Percentiles rank a stretch among this genome's conserved stretches.
These are phyloP conservation scores for Cephus pulcher DNA, from an alignment of 2,888 invertebrate genomes.

Conservation along the genomic window DNA sequence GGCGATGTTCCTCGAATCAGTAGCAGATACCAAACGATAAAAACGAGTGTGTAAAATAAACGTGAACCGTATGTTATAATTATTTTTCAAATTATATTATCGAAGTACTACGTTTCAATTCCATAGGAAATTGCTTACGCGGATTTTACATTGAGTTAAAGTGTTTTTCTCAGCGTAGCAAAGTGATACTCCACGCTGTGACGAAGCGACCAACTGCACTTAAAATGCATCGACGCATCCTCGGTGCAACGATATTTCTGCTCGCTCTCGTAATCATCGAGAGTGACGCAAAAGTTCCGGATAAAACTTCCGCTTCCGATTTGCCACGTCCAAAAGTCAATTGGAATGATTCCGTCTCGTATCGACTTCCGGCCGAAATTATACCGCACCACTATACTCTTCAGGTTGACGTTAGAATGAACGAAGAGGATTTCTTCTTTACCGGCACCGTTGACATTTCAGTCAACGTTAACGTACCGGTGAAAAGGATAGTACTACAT, in stretches of 20 bases:
- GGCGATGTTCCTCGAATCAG: background rate
- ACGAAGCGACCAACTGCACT: background rate
- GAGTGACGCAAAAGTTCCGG: background rate
- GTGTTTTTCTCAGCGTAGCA: background rate
- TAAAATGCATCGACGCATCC: background rate
- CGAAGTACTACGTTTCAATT: background rate
- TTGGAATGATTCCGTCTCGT: conserved; percentile 36
- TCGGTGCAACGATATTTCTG: background rate
- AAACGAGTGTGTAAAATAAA: background rate
- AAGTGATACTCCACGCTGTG: background rate
- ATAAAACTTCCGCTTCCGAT: background rate
- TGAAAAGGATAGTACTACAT: conserved; percentile 66
- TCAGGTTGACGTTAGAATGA: conserved; percentile 39
- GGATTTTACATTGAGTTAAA: too few species aligned
- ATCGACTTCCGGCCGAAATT: conserved; percentile 70
- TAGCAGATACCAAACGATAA: background rate
- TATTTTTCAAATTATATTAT: background rate
- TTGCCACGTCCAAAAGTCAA: background rate
- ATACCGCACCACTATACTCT: conserved; percentile 71
- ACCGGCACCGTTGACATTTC: conserved; percentile 67
- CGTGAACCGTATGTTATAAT: background rate
- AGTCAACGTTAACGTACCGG: conserved; percentile 59
- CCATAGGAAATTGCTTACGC: background rate
- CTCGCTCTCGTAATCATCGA: background rate
- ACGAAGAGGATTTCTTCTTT: conserved; percentile 52